Base-by-base conservation (phyloP, 1,140 invertebrate genomes). In the Drosophila takahashii region DNA sequence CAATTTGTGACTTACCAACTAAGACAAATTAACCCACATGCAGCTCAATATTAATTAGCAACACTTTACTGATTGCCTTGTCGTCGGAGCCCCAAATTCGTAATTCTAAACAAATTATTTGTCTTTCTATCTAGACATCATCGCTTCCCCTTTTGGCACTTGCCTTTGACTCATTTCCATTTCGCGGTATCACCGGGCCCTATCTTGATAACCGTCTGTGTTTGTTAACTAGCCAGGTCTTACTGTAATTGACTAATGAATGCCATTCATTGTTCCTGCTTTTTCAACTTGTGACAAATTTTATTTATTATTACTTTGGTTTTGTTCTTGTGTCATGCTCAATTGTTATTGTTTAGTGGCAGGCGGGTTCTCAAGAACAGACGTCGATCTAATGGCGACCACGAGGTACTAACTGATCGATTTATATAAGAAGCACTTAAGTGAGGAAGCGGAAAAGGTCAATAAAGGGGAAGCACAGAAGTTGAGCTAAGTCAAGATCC, bases 1-100 rank as follows among this genome's bases (percentile, higher is more conserved):
- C 81, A 84, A 84, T 84, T 84, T 79, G 67, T 66, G 81, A 85
- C 81, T 84, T 85, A 84, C 10, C 18, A 77, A 74, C 81, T 85
- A 86, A 85, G 81, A 86, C 81, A 85, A 85, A 77, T 80, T 66
- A 84, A 85, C 51, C 41, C 80, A 54, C 73, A 65, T 50, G 50
- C 56, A 73, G 77, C 57, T 73, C 61, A 80, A 65, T 34, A 59
- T 51, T 65, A 77, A 71, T 77, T 71, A 70, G 53, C 44, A 42
- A 42, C 42, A 56, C 37, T 7, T 78, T 65, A 60, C 56, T 26
- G 47, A 75, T 71, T 70, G 67, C 22, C 61, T 16, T 66, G 62
- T 47, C 58, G 37, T 10, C 18, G 39, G 1, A 36, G 29, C 29
- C 15, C 67, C 54, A 51, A 72, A 59, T 59, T 67, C 8, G 15